Evolutionary conservation across 2,888 invertebrate species (phyloP), one percentile per base, ranked within the genome.

Genomic region (Hypolimnas misippus): DNA sequence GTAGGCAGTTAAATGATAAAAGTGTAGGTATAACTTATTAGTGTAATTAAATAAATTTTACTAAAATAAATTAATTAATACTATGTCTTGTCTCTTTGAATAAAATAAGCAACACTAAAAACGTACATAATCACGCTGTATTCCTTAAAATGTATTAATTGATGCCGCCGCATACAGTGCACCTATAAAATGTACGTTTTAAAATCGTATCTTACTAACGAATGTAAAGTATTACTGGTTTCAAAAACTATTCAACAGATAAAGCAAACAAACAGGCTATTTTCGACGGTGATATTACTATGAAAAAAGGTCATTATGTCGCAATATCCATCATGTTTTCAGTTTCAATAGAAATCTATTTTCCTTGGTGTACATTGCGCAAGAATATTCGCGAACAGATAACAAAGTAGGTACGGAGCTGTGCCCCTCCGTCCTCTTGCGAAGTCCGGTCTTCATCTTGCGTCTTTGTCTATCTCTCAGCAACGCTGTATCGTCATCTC

Each of bases 381-480:
- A 91, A 91, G 76, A 80, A 86, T 89, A 89, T 91, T 92, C 90
- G 91, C 91, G 84, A 90, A 91, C 83, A 86, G 88, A 89, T 89
- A 89, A 84, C 83, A 75, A 77, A 80, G 81, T 87, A 82, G 79
- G 82, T 82, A 84, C 73, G 71, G 78, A 79, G 74, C 71, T 68
- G 73, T 78, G 81, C 88, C 91, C 89, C 91, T 86, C 89, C 82
- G 82, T 83, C 81, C 84, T 85, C 86, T 88, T 84, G 85, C 88
- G 88, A 86, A 90, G 85, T 87, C 85, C 87, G 85, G 83, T 86
- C 79, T 76, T 71, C 64, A 63, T 68, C 69, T 54, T 53, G 63
- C 71, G 54, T 83, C 83, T 83, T 82, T 67, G 73, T 89, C 83
- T 59, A 76, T 71, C 87, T 19, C 57, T 35, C 52, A 21, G 25